A percentile compares a stretch with the other conserved stretches of the same genome.
These are phyloP conservation scores for Pyrrhia umbra DNA, from an alignment of 2,888 invertebrate genomes.

Conservation along the genomic window DNA sequence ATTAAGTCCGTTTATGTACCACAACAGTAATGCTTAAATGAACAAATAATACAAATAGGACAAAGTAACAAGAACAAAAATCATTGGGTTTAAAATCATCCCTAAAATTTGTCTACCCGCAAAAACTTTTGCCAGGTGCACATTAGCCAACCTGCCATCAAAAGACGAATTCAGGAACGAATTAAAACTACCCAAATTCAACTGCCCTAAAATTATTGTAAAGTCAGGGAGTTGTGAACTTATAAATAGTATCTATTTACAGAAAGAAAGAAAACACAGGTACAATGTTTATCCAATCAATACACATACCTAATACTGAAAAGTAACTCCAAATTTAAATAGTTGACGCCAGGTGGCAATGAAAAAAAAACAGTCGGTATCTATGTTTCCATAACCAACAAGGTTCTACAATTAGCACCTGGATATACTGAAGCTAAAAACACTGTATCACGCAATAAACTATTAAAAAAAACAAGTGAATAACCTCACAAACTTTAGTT, in stretches of 20 bases:
- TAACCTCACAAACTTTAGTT: conserved; percentile 25
- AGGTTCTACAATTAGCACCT: neutral
- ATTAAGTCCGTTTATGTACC: too few relatives aligned
- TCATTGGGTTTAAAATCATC: too few relatives aligned
- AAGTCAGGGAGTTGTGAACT: too few relatives aligned
- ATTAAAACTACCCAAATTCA: neutral
- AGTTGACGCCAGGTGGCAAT: too few relatives aligned
- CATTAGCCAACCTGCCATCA: neutral
- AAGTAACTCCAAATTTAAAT: too few relatives aligned
- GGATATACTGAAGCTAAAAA: neutral
- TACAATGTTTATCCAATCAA: neutral
- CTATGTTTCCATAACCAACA: neutral
- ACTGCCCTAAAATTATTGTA: neutral
- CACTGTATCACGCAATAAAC: neutral
- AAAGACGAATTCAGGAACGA: neutral
- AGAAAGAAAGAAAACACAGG: too few relatives aligned
- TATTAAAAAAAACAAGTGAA: conserved; percentile 23
- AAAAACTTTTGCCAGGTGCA: neutral
- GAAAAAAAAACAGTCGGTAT: too few relatives aligned
- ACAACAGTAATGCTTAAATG: too few relatives aligned
- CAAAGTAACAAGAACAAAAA: too few relatives aligned
- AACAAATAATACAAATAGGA: too few relatives aligned
- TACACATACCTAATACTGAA: too few relatives aligned
- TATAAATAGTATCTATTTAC: neutral
- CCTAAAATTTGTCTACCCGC: too few relatives aligned